Percentiles rank a stretch among this genome's conserved stretches.
Evolutionary conservation across 2,797 vertebrate genomes (phyloP).

Genomic region (Argya squamiceps): DNA sequence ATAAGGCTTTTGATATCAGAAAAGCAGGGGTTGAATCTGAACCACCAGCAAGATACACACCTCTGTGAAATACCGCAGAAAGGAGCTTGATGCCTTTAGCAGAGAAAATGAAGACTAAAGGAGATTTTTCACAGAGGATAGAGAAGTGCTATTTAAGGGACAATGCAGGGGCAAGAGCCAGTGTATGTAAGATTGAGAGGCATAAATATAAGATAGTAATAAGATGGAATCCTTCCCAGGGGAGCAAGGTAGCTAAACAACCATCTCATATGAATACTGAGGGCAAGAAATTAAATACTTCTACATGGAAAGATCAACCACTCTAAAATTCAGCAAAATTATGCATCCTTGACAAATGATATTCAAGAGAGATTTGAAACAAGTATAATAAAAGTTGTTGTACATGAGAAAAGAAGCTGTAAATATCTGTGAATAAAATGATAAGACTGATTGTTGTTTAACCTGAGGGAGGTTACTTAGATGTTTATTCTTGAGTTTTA

Average conservation of each 20-base stretch:
- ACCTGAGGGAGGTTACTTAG: not conserved
- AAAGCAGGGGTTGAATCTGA: not conserved
- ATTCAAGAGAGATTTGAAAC: not conserved
- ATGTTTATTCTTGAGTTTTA: not conserved
- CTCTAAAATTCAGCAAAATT: not conserved
- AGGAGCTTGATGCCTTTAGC: not conserved
- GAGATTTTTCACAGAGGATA: not conserved
- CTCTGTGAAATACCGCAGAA: not conserved
- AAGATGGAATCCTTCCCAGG: not conserved
- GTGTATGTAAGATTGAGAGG: not conserved
- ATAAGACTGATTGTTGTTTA: not conserved
- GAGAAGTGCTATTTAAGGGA: not conserved
- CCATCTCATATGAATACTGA: not conserved
- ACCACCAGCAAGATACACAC: not conserved
- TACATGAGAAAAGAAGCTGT: not conserved
- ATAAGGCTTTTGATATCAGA: not conserved
- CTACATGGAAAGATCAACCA: not conserved
- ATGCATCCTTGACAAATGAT: not conserved
- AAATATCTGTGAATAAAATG: not conserved
- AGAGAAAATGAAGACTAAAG: not conserved
- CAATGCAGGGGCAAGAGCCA: not conserved
- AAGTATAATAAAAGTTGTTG: not conserved
- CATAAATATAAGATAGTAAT: not conserved
- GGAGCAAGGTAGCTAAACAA: not conserved
- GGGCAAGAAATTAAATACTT: not conserved